Percentiles rank a stretch among this genome's conserved stretches.
phyloP scores from a whole-genome alignment of 2,113 vertebrate species.

The Ceyx cyanopectus region DNA sequence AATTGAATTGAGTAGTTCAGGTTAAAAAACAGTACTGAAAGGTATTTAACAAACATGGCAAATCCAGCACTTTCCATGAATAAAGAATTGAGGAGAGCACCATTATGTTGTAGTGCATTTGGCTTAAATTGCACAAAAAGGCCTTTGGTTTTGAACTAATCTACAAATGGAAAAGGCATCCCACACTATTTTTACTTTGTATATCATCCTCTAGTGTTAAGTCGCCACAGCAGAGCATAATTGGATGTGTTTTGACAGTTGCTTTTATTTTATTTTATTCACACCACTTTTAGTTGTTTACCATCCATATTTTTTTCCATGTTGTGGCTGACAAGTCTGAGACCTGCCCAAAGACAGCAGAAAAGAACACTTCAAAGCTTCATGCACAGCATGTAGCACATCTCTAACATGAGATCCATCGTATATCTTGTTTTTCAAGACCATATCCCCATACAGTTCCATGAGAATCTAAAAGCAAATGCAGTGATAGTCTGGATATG shows the following conservation, averaged over 20 bases:
- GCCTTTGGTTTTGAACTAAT: slow-evolving; percentile 35
- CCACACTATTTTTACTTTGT: slow-evolving; percentile 51
- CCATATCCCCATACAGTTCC: background rate
- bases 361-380: slow-evolving; percentile 46
- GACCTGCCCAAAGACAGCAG: slow-evolving; percentile 29
- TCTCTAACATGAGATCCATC: slow-evolving; percentile 44
- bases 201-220: slow-evolving; percentile 30
- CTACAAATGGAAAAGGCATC: slow-evolving; percentile 19
- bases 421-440: slow-evolving; percentile 52
- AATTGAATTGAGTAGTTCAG: background rate
- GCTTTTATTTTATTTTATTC: slow-evolving; percentile 51
- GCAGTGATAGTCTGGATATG: background rate
- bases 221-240: slow-evolving; percentile 20
- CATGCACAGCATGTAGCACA: background rate
- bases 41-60: slow-evolving; percentile 1
- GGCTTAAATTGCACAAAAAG: slow-evolving; percentile 53
- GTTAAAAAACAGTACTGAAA: background rate
- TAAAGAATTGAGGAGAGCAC: background rate
- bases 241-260: slow-evolving; percentile 22
- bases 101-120: slow-evolving; percentile 13
- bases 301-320: slow-evolving; percentile 50
- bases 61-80: background rate
- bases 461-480: slow-evolving; percentile 2
- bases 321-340: slow-evolving; percentile 31
- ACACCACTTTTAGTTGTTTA: slow-evolving; percentile 36